These are phyloP conservation scores for Phyllotreta striolata DNA, from an alignment of 2,888 invertebrate species.

Conservation along the genomic window DNA sequence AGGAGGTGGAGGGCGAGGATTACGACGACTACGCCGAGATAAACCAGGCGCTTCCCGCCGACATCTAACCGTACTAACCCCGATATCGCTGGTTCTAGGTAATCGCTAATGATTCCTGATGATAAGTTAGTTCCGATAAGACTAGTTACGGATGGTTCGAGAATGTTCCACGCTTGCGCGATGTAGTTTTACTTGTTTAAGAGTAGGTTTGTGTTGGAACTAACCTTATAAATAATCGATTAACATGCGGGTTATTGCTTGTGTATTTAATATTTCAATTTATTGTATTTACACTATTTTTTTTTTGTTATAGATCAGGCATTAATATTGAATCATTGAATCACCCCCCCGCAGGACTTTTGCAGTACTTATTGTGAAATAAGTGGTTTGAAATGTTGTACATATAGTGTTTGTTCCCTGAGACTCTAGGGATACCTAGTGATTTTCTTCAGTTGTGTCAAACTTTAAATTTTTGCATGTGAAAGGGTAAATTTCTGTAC, in stretches of 20 bases:
- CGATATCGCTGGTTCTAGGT: background rate
- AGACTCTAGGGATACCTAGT: background rate
- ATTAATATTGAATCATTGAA: constrained; percentile 16
- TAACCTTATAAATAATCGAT: too few relatives aligned
- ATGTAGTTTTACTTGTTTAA: too few relatives aligned
- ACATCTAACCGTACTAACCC: constrained; percentile 27
- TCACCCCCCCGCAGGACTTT: constrained; percentile 32
- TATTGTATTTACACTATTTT: background rate
- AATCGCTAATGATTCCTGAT: too few relatives aligned
- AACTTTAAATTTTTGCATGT: too few relatives aligned
- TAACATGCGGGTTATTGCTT: too few relatives aligned
- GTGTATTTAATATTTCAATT: too few relatives aligned
- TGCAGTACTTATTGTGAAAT: constrained; percentile 45
- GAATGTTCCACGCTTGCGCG: too few relatives aligned
- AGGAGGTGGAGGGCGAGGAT: constrained; percentile 68
- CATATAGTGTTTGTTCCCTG: background rate
- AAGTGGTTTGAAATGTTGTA: constrained; percentile 40
- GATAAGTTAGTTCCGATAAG: background rate
- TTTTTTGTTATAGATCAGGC: constrained; percentile 39
- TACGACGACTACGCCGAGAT: constrained; percentile 68
- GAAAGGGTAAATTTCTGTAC: too few relatives aligned
- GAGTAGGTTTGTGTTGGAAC: too few relatives aligned
- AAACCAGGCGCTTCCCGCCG: constrained; percentile 57
- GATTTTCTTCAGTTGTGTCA: background rate
- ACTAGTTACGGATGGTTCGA: background rate